Evolutionary conservation across 1,140 invertebrate species (phyloP).

Genomic region (Drosophila kohkoa): DNA sequence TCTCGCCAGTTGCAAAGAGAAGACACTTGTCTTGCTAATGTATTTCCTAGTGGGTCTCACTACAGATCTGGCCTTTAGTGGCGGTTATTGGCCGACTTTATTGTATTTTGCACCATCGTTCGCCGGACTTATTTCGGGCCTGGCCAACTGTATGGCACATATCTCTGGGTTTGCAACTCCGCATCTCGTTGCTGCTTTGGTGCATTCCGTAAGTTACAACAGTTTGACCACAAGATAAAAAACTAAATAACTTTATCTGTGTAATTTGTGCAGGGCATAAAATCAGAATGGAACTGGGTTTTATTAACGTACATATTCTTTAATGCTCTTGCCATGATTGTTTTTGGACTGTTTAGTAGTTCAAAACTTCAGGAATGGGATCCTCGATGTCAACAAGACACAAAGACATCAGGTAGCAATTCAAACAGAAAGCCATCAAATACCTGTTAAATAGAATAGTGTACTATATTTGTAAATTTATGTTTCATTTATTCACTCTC

Average conservation of each 20-base stretch:
- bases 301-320: slow-evolving; percentile 49
- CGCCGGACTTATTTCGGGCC: slow-evolving; percentile 69
- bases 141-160: slow-evolving; percentile 68
- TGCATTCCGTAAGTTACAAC: slow-evolving; percentile 55
- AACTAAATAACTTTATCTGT: neutral
- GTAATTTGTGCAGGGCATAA: slow-evolving; percentile 54
- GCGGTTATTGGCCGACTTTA: slow-evolving; percentile 73
- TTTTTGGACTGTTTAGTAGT: slow-evolving; percentile 66
- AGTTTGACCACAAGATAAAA: neutral
- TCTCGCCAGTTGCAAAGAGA: slow-evolving; percentile 42
- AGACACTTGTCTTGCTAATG: slow-evolving; percentile 56
- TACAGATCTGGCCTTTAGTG: slow-evolving; percentile 70
- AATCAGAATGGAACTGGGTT: slow-evolving; percentile 72
- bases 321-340: slow-evolving; percentile 54
- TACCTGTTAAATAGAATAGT: neutral
- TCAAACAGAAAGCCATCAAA: slow-evolving; percentile 2
- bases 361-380: slow-evolving; percentile 68
- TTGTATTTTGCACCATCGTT: slow-evolving; percentile 76
- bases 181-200: slow-evolving; percentile 52
- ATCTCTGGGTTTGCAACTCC: slow-evolving; percentile 72
- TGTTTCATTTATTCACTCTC: neutral
- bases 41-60: slow-evolving; percentile 56
- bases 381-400: slow-evolving; percentile 28
- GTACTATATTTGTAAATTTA: slow-evolving; percentile 18
- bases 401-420: neutral